phyloP scores from a whole-genome alignment of 2,888 invertebrate species.

The Lasioglossum malachurum region DNA sequence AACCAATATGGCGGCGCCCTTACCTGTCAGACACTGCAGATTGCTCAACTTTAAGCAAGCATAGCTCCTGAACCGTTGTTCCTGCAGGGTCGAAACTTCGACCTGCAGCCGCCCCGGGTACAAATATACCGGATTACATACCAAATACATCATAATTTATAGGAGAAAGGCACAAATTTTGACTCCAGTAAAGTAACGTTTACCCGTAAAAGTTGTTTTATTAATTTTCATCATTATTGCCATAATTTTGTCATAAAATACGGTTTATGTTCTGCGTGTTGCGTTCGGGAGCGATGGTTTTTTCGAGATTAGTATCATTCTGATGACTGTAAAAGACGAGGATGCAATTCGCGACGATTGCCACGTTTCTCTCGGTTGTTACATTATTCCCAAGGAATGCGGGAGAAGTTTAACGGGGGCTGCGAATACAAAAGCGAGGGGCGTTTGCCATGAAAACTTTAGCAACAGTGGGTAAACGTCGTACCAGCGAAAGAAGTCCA shows the following conservation, averaged over 20 bases:
- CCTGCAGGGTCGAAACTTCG: too few relatives aligned
- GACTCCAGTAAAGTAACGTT: too few relatives aligned
- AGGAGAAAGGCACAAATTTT: too few relatives aligned
- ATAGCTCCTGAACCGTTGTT: too few relatives aligned
- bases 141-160: too few relatives aligned
- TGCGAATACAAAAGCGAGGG: constrained; percentile 3
- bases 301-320: not conserved
- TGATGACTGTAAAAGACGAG: not conserved
- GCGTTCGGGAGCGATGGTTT: not conserved
- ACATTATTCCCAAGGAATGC: not conserved
- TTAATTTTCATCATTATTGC: too few relatives aligned
- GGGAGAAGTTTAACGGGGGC: not conserved
- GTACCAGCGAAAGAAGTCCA: not conserved
- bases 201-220: too few relatives aligned
- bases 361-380: not conserved
- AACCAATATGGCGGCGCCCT: too few relatives aligned
- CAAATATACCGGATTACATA: too few relatives aligned
- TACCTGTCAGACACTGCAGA: too few relatives aligned
- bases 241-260: not conserved
- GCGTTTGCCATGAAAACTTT: not conserved
- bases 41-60: too few relatives aligned
- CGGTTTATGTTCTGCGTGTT: not conserved
- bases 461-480: constrained; percentile 9
- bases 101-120: too few relatives aligned
- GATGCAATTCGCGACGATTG: not conserved